Conservation (phyloP, 2,888 invertebrate genomes). For the Drosophila paranaensis region DNA sequence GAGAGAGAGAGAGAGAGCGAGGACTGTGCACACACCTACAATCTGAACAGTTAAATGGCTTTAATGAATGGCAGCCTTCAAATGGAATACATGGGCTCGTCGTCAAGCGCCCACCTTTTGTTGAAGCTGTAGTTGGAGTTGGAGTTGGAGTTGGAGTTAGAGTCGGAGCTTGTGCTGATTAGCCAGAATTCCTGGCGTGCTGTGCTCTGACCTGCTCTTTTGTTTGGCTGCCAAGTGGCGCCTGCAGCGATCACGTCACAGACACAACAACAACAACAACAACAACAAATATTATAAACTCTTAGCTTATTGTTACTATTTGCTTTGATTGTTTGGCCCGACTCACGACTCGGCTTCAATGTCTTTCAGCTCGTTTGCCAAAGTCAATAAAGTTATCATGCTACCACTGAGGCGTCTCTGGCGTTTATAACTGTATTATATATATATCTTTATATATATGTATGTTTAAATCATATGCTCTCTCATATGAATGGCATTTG, state of each 20-base stretch:
- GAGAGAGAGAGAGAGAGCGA: neutral
- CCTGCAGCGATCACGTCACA: slow-evolving; percentile 83
- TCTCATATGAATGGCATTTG: slow-evolving; percentile 37
- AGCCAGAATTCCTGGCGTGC: slow-evolving; percentile 77
- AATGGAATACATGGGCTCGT: slow-evolving; percentile 72
- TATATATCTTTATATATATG: neutral
- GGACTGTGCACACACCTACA: slow-evolving; percentile 58
- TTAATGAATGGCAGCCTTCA: slow-evolving; percentile 78
- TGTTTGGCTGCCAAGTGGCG: slow-evolving; percentile 79
- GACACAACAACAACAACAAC: slow-evolving; percentile 60
- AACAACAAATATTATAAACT: slow-evolving; percentile 36
- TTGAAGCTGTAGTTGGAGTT: slow-evolving; percentile 9
- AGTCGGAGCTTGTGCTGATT: slow-evolving; percentile 64
- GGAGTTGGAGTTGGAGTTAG: slow-evolving; percentile 19
- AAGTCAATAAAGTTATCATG: slow-evolving; percentile 76
- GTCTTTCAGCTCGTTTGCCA: slow-evolving; percentile 69
- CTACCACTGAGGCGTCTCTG: slow-evolving; percentile 54
- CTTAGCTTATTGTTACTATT: slow-evolving; percentile 70
- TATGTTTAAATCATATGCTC: slow-evolving; percentile 5
- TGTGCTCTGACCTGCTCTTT: slow-evolving; percentile 70
- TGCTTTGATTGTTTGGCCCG: slow-evolving; percentile 70
- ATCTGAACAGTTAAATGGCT: slow-evolving; percentile 65
- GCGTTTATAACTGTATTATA: slow-evolving; percentile 26
- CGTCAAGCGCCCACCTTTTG: slow-evolving; percentile 65
- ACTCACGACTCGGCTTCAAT: slow-evolving; percentile 77